phyloP scores from a whole-genome alignment of 2,113 vertebrate species.

The Percopsis transmontana region DNA sequence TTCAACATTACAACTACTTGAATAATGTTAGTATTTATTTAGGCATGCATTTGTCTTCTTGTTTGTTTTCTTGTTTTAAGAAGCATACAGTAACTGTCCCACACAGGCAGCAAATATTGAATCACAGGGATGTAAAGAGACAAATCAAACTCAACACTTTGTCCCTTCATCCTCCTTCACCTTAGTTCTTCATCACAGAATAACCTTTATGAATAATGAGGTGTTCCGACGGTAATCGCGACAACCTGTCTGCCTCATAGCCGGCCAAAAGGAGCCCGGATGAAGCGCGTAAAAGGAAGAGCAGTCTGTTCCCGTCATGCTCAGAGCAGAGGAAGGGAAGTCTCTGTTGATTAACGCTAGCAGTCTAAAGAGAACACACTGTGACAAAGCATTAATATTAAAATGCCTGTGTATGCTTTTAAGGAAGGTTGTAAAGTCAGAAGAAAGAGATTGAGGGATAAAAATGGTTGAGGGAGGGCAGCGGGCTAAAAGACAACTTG shows the following conservation, averaged over 20 bases:
- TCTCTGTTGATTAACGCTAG: conserved; percentile 62
- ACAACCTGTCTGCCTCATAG: conserved; percentile 47
- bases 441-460: conserved; percentile 40
- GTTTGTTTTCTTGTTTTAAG: too few relatives aligned
- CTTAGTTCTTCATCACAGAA: conserved; percentile 38
- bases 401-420: conserved; percentile 57
- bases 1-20: too few relatives aligned
- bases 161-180: conserved; percentile 28
- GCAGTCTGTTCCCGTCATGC: conserved; percentile 37
- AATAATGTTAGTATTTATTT: too few relatives aligned
- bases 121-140: not conserved
- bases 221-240: conserved; percentile 55
- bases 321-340: conserved; percentile 36
- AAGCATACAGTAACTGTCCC: too few relatives aligned
- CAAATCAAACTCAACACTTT: conserved; percentile 10
- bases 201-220: conserved; percentile 74
- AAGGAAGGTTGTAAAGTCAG: conserved; percentile 52
- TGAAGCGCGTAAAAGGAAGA: conserved; percentile 55
- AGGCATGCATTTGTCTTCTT: too few relatives aligned
- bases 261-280: conserved; percentile 34
- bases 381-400: conserved; percentile 68
- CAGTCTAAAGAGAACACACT: conserved; percentile 59
- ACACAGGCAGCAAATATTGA: too few relatives aligned
- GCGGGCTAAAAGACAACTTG: conserved; percentile 60
- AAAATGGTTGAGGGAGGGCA: conserved; percentile 36